Conservation (phyloP, 2,113 vertebrate species). For the Nipponia nippon region DNA sequence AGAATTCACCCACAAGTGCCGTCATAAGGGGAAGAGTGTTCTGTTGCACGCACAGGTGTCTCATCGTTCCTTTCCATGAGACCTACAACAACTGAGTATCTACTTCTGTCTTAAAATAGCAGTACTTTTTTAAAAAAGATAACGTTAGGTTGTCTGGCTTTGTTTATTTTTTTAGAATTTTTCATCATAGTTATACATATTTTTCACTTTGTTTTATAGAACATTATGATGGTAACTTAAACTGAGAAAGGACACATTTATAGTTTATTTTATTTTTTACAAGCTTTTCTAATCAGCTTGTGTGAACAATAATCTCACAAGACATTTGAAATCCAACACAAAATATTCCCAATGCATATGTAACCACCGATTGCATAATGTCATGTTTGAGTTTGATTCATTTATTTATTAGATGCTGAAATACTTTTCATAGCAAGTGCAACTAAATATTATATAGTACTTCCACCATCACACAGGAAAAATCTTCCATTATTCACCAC, state of each 20-base stretch:
- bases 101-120: neutral
- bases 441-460: neutral
- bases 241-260: neutral
- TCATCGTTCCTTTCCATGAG: neutral
- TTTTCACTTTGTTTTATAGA: neutral
- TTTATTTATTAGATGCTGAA: neutral
- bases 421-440: neutral
- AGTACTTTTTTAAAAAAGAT: neutral
- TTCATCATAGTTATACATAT: neutral
- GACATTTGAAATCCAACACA: neutral
- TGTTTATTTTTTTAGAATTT: neutral
- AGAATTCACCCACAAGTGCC: neutral
- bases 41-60: neutral
- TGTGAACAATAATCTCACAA: neutral
- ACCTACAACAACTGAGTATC: neutral
- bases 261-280: neutral
- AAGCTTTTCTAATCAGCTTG: neutral
- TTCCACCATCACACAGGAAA: neutral
- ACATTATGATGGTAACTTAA: neutral
- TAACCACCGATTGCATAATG: neutral
- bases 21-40: neutral
- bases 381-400: neutral
- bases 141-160: neutral
- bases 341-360: neutral
- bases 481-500: neutral